A percentile compares a stretch with the other conserved stretches of the same genome.
Conservation (phyloP, 2,888 invertebrate species). For the Dasysyrphus albostriatus region DNA sequence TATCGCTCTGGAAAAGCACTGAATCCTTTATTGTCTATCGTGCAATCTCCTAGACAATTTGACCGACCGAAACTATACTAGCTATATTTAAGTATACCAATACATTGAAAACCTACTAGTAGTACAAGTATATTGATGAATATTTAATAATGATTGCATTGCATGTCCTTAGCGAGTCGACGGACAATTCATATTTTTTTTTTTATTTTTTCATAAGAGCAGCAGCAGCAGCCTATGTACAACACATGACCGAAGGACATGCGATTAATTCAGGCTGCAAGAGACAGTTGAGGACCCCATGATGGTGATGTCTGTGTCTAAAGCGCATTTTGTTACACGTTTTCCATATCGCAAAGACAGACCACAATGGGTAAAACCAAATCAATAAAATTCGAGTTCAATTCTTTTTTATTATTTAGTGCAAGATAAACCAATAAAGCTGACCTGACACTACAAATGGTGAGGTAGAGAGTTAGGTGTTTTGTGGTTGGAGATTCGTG, state of each 20-base stretch:
- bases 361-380: constrained; percentile 51
- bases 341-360: constrained; percentile 29
- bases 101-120: constrained; percentile 39
- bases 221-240: constrained; percentile 8
- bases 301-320: constrained; percentile 12
- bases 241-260: constrained; percentile 65
- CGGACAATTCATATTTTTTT: constrained; percentile 62
- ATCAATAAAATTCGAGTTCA: constrained; percentile 68
- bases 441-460: constrained; percentile 19
- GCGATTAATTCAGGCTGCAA: constrained; percentile 50
- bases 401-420: constrained; percentile 63
- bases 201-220: constrained; percentile 8
- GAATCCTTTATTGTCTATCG: constrained; percentile 66
- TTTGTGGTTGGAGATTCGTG: constrained; percentile 17
- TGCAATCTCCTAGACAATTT: constrained; percentile 65
- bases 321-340: constrained; percentile 31
- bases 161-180: constrained; percentile 70
- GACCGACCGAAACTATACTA: constrained; percentile 30
- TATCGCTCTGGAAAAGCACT: constrained; percentile 44
- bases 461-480: neutral
- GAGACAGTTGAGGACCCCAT: constrained; percentile 15
- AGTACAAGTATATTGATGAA: constrained; percentile 62
- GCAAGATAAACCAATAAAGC: constrained; percentile 65
- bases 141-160: constrained; percentile 78
- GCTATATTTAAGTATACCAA: constrained; percentile 26